phyloP scores from a whole-genome alignment of 2,888 invertebrate genomes.

The Crossocerus cetratus region DNA sequence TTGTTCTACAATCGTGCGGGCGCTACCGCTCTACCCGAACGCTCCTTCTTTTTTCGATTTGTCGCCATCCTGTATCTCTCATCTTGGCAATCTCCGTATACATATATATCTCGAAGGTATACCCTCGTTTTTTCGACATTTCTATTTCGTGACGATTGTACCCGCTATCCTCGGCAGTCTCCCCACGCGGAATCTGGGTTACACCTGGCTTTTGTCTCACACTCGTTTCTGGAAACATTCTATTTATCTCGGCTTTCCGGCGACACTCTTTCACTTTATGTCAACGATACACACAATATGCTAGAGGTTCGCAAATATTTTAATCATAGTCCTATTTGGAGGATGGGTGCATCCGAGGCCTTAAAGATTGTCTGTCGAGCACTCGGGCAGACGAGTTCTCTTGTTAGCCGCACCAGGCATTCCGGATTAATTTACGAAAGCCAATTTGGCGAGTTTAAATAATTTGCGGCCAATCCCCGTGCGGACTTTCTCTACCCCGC shows the following conservation, averaged over 20 bases:
- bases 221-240: no score
- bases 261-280: no score
- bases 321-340: no score
- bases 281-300: no score
- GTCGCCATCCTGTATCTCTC: constrained; percentile 8
- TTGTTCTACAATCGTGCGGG: constrained; percentile 6
- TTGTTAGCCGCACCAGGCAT: no score
- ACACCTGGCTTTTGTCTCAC: no score
- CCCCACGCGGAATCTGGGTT: not conserved
- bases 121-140: constrained; percentile 7
- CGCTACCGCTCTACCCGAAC: not conserved
- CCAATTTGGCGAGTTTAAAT: not conserved
- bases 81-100: constrained; percentile 3
- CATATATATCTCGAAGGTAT: not conserved
- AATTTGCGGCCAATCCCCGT: not conserved
- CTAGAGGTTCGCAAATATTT: no score
- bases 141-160: not conserved
- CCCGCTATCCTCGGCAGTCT: not conserved
- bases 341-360: no score
- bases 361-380: no score
- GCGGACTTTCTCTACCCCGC: not conserved
- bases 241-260: no score
- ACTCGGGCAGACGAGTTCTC: no score
- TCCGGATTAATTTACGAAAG: not conserved
- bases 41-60: not conserved